Conservation (phyloP, 1,140 invertebrate species). For the Brachionus calyciflorus region DNA sequence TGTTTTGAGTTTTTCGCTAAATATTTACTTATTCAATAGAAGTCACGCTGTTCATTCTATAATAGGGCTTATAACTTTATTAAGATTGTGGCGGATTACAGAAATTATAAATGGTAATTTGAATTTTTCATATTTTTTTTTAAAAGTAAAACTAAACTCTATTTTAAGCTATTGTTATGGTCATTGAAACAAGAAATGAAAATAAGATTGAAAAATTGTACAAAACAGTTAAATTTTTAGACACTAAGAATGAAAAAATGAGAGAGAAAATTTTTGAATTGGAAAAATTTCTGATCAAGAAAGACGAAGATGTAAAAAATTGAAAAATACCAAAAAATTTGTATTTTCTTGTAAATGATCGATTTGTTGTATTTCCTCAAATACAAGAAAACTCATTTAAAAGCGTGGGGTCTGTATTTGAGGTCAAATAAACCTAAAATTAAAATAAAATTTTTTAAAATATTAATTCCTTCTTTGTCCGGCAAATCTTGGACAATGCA, state of each 20-base stretch:
- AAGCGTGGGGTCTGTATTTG: too few relatives aligned
- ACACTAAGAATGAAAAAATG: background rate
- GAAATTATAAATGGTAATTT: slow-evolving; percentile 37
- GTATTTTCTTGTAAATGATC: too few relatives aligned
- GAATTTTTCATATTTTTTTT: background rate
- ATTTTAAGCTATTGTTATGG: background rate
- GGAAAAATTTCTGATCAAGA: too few relatives aligned
- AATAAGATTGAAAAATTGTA: slow-evolving; percentile 40
- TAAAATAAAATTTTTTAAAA: too few relatives aligned
- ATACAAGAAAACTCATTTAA: too few relatives aligned
- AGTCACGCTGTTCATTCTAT: slow-evolving; percentile 9
- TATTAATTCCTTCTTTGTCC: too few relatives aligned
- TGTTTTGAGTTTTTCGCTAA: slow-evolving; percentile 26
- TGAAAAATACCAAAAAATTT: too few relatives aligned
- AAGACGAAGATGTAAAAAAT: too few relatives aligned
- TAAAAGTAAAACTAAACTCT: background rate
- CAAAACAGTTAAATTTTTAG: slow-evolving; percentile 22
- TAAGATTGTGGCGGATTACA: slow-evolving; percentile 13
- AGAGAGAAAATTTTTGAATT: too few relatives aligned
- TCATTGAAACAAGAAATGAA: slow-evolving; percentile 15
- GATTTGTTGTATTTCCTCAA: too few relatives aligned
- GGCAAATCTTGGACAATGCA: too few relatives aligned
- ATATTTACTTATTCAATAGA: slow-evolving; percentile 30
- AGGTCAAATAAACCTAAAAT: too few relatives aligned
- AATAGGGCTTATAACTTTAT: background rate